Evolutionary conservation across 2,888 invertebrate species (phyloP), one percentile per base, ranked within the genome.

Genomic region (Mantis religiosa): DNA sequence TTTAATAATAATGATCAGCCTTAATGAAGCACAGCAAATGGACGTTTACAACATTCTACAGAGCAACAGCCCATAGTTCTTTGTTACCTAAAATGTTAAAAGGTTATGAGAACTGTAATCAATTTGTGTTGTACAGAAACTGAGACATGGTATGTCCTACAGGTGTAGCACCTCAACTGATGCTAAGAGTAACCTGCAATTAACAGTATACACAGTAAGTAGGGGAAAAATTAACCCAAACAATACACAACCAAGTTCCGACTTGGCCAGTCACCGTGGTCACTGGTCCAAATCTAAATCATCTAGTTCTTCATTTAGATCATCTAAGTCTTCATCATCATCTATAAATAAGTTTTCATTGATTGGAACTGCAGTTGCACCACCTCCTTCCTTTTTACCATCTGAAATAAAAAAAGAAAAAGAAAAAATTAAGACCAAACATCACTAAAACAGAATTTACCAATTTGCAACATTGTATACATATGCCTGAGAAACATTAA

Each of bases 271-370:
- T 87, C 87, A 82, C 89, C 82, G n/a, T 30, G 89, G 89, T 90
- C 89, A 90, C 84, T 90, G 88, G 82, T 90, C 90, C 82, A 90
- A 82, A 84, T 92, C 91, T 89, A 93, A 90, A 47, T 97, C 97
- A 92, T 97, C 96, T 90, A 98, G 93, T 93, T 98, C 98, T 92
- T 98, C 97, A 91, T 98, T 96, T 91, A 97, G 92, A 90, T 95
- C 96, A 90, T 96, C 97, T 88, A 97, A 93, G 92, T 97, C 97
- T 30, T 89, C 90, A 92, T 97, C 97, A 92, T 97, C 93, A 85
- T 93, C 98, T 34, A 97, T 95, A 94, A 98, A 98, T n/a, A 98
- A 95, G 93, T 98, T 97, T 93, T 98, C 98, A 93, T 98, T 98
- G 91, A 98, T 98, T 88, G 98, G 97, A 83, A 97, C 96, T 12